Base-by-base conservation (phyloP, 2,888 invertebrate species). In the Hydropsyche betteni region DNA sequence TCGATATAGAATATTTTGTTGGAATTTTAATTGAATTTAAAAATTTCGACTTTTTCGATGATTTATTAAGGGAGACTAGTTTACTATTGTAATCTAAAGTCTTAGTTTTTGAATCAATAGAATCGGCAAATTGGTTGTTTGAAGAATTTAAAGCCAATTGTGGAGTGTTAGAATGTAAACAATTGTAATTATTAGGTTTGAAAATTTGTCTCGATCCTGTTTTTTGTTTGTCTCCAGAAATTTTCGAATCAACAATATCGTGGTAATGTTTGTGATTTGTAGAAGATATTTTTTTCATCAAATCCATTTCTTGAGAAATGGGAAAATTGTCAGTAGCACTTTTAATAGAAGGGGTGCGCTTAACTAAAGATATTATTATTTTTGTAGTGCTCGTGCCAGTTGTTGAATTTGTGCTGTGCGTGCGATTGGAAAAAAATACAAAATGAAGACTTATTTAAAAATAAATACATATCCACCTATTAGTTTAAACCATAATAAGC, bases 1-100 rank as follows among this genome's bases (percentile, higher is more conserved):
- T 82, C 81, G 81, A 81, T 80, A 84, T 81, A 80, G 81, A 83
- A 53, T 12, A 69, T 38, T 16, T 8, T 2, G 8, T 14, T 55
- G 55, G 55, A 12, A n/a, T 44, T 44, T 44, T 10, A 44, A 44
- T 4, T 44, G 44, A 44, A 44, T 44, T 44, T 44, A 8, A 8
- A 44, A 44, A 44, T 44, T 44, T 44, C 10, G 44, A 44, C 4
- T 8, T 24, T 24, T 24, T 24, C 24, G 24, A 2, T 24, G 24
- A 2, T 24, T 24, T 24, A 24, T 24, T 24, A 2, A 24, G 24
- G 24, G 24, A 24, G 24, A 24, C 24, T 2, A 24, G 24, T 24
- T 24, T 24, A 24, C 2, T 24, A 2, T 24, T 24, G 24, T 24
- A 24, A 24, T 24, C 2, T 24, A 24, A 24, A 24, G 24, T 24